phyloP scores from a whole-genome alignment of 2,888 invertebrate species.

The Hydroisotoma schaefferi region DNA sequence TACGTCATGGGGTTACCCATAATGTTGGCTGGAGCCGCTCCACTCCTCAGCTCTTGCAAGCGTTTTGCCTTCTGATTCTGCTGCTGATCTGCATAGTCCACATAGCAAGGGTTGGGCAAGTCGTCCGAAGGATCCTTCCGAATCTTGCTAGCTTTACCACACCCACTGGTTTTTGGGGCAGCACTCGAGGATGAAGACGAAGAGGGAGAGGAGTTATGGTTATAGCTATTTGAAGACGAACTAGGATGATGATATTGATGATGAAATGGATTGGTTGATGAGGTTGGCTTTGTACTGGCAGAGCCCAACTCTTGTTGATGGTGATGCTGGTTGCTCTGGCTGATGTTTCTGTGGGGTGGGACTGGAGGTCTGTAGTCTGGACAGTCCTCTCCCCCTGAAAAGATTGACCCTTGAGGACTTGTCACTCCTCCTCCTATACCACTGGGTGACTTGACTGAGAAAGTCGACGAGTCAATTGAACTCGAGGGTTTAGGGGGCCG shows the following conservation, averaged over 20 bases:
- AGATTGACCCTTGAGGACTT: constrained; percentile 55
- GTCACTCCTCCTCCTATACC: constrained; percentile 49
- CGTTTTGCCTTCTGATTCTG: constrained; percentile 20
- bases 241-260: constrained; percentile 51
- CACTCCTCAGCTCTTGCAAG: not conserved
- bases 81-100: constrained; percentile 32
- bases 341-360: constrained; percentile 75
- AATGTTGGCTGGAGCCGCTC: constrained; percentile 76
- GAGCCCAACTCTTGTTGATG: constrained; percentile 20
- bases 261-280: constrained; percentile 49
- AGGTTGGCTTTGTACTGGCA: constrained; percentile 19
- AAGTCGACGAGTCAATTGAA: constrained; percentile 45
- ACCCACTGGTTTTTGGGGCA: constrained; percentile 37
- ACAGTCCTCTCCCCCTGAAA: constrained; percentile 48
- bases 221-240: constrained; percentile 34
- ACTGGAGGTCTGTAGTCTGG: constrained; percentile 82
- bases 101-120: constrained; percentile 47
- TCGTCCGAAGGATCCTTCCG: constrained; percentile 39
- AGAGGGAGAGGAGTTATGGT: constrained; percentile 26
- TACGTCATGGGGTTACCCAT: constrained; percentile 88
- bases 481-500: constrained; percentile 40
- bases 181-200: constrained; percentile 22
- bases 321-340: no score
- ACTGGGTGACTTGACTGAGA: constrained; percentile 41
- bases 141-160: constrained; percentile 34